These are phyloP conservation scores for Julus scanicus DNA, from an alignment of 2,888 invertebrate genomes.

Conservation along the genomic window DNA sequence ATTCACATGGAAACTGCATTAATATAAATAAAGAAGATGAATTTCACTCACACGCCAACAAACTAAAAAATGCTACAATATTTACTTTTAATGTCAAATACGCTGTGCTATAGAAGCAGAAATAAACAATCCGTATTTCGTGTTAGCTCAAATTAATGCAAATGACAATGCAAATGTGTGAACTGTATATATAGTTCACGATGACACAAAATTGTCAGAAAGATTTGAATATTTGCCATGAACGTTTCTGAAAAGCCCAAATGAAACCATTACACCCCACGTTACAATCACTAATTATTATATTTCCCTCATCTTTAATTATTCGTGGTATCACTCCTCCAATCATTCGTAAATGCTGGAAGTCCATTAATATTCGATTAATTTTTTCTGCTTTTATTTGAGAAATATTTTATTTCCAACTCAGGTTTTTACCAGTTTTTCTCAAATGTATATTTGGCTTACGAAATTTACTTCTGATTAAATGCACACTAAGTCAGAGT, in stretches of 20 bases:
- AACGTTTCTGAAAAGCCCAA: too few relatives aligned
- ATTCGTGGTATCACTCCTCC: too few relatives aligned
- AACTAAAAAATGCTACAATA: neutral
- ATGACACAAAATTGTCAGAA: too few relatives aligned
- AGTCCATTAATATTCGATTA: neutral
- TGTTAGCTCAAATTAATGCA: neutral
- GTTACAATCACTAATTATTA: too few relatives aligned
- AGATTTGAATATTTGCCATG: too few relatives aligned
- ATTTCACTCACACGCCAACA: neutral
- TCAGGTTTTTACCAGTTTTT: neutral
- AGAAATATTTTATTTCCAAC: neutral
- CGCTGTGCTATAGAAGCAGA: neutral
- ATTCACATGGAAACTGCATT: conserved; percentile 8
- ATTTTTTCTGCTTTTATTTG: neutral
- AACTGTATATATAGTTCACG: too few relatives aligned
- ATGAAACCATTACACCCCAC: too few relatives aligned
- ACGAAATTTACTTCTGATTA: neutral
- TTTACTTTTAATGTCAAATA: neutral
- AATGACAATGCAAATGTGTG: too few relatives aligned
- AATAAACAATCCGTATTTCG: neutral
- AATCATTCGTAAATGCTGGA: too few relatives aligned
- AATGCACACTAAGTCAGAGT: neutral
- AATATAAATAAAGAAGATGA: conserved; percentile 35
- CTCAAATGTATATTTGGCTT: neutral
- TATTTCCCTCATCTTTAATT: too few relatives aligned